Conservation (phyloP, 2,888 invertebrate genomes). For the Melanostoma scalare region DNA sequence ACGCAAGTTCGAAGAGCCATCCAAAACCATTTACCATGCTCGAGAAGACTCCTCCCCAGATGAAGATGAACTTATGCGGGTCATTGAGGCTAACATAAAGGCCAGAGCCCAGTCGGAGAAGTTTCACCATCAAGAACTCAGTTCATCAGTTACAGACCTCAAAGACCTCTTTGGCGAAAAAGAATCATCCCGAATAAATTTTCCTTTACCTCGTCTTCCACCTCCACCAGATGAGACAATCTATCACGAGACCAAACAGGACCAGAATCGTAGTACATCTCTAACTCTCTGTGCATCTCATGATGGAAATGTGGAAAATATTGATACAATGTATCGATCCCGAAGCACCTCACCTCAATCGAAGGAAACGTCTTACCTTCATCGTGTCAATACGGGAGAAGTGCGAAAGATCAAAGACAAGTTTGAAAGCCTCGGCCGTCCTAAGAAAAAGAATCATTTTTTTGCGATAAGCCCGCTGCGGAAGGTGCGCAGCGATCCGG, state of each 20-base stretch:
- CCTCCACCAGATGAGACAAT: conserved; percentile 83
- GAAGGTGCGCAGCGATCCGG: conserved; percentile 91
- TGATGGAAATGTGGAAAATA: conserved; percentile 83
- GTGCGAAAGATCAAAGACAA: conserved; percentile 90
- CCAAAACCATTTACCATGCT: conserved; percentile 83
- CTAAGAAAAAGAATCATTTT: conserved; percentile 76
- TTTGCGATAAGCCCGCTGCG: conserved; percentile 82
- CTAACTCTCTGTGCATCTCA: conserved; percentile 40
- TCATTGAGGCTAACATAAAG: conserved; percentile 82
- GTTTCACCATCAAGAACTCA: conserved; percentile 82
- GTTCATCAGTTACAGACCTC: conserved; percentile 84
- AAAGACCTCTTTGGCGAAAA: conserved; percentile 92
- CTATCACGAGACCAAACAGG: conserved; percentile 70
- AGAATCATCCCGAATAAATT: conserved; percentile 82
- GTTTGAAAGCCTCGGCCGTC: conserved; percentile 84
- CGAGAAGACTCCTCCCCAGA: conserved; percentile 83
- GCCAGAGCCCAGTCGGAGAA: conserved; percentile 79
- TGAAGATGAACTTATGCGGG: conserved; percentile 82
- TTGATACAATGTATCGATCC: conserved; percentile 87
- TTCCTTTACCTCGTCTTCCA: conserved; percentile 82
- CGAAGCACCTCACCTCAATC: conserved; percentile 89
- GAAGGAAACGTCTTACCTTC: conserved; percentile 87
- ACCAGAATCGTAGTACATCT: conserved; percentile 47
- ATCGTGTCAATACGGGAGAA: conserved; percentile 89
- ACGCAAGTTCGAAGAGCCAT: conserved; percentile 84